phyloP scores from a whole-genome alignment of 2,888 invertebrate species.

The Sympetrum striolatum region DNA sequence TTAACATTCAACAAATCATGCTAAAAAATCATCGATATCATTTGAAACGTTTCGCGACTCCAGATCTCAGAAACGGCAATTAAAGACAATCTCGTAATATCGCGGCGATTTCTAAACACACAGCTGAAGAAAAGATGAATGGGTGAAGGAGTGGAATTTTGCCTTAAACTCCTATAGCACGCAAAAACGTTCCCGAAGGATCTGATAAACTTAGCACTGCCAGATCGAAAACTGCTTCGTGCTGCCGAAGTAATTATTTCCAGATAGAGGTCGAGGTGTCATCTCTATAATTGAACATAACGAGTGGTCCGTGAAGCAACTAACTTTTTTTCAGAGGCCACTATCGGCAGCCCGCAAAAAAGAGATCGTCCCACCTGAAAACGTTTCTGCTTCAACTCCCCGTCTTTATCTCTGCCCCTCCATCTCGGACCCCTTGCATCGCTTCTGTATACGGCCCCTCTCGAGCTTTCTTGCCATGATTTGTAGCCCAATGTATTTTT shows the following conservation, averaged over 20 bases:
- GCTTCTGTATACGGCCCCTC: not conserved
- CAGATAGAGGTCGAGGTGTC: not conserved
- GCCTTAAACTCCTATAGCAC: not conserved
- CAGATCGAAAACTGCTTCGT: not conserved
- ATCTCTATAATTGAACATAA: not conserved
- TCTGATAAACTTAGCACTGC: not conserved
- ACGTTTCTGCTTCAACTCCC: not conserved
- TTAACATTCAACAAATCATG: too few species aligned
- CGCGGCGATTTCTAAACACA: not conserved
- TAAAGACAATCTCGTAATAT: not conserved
- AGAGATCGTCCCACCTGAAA: not conserved
- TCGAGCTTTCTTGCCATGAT: not conserved
- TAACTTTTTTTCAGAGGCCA: not conserved
- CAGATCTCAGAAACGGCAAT: not conserved
- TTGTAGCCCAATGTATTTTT: not conserved
- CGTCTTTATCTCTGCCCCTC: not conserved
- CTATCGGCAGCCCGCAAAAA: not conserved
- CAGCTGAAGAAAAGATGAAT: not conserved
- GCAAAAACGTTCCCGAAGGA: not conserved
- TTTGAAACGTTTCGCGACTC: too few species aligned
- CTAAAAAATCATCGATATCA: too few species aligned
- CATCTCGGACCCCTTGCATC: not conserved
- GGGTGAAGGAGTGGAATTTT: not conserved
- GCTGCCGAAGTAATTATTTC: not conserved
- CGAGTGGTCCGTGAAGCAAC: not conserved